Evolutionary conservation across 2,797 vertebrate species (phyloP).

Genomic region (Micrastur ruficollis): DNA sequence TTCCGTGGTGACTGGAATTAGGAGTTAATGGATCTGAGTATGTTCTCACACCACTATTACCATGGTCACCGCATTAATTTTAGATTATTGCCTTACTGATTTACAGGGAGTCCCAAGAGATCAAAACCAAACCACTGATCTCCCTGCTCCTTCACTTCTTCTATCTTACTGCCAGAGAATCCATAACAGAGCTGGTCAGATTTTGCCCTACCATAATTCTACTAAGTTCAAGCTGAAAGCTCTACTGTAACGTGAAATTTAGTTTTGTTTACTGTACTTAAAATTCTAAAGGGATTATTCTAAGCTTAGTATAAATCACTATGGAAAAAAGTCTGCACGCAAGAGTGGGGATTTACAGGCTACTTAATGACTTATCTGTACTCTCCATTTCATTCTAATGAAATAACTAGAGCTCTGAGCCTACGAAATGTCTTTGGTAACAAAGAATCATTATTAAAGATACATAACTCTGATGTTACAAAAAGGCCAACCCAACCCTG

Average conservation of each 20-base stretch:
- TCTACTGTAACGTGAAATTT: not conserved
- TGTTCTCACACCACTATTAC: not conserved
- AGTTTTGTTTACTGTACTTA: conserved; percentile 41
- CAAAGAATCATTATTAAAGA: conserved; percentile 27
- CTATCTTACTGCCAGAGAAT: not conserved
- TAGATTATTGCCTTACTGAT: conserved; percentile 13
- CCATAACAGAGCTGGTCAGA: not conserved
- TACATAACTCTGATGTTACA: not conserved
- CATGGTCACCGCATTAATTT: not conserved
- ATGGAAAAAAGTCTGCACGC: not conserved
- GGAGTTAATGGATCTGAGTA: not conserved
- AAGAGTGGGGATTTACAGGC: conserved; percentile 15
- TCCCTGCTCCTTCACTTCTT: not conserved
- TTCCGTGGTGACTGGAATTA: not conserved
- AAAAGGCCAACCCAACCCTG: not conserved
- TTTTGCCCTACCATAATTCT: not conserved
- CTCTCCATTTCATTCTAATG: conserved; percentile 36
- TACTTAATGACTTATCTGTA: conserved; percentile 40
- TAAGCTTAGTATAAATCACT: conserved; percentile 31
- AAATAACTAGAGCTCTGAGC: conserved; percentile 44
- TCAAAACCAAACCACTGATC: conserved; percentile 16
- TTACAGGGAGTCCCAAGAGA: conserved; percentile 9
- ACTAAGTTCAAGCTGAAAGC: not conserved
- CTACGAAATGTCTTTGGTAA: conserved; percentile 6
- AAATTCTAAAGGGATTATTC: conserved; percentile 52